Evolutionary conservation across 2,797 vertebrate genomes (phyloP).

Genomic region (Catamblyrhynchus diadema): DNA sequence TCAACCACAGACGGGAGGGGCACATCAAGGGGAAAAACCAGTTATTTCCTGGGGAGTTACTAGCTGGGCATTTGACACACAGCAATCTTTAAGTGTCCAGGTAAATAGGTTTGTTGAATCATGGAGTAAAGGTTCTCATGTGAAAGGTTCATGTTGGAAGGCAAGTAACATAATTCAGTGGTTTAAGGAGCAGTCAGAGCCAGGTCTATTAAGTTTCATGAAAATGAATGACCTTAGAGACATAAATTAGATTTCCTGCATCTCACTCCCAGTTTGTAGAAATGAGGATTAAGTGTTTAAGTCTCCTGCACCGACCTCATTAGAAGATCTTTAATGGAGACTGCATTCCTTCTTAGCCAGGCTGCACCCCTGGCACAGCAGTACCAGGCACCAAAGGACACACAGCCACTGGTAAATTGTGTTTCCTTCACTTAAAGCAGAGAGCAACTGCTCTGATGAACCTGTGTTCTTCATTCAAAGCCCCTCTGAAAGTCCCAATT

Average conservation of each 20-base stretch:
- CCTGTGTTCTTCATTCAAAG: not conserved
- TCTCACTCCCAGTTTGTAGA: slow-evolving; percentile 43
- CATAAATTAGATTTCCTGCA: slow-evolving; percentile 52
- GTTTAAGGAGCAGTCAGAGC: slow-evolving; percentile 39
- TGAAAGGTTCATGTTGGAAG: not conserved
- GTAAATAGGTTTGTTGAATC: not conserved
- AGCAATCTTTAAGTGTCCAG: not conserved
- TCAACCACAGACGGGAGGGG: not conserved
- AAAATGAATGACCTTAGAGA: slow-evolving; percentile 60
- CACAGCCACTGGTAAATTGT: fast-evolving
- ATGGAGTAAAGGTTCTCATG: not conserved
- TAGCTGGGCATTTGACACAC: not conserved
- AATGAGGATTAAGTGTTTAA: slow-evolving; percentile 55
- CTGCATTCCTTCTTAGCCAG: not conserved
- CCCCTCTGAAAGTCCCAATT: not conserved
- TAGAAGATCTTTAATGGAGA: slow-evolving; percentile 1
- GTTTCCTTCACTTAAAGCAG: not conserved
- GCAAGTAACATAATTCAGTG: slow-evolving; percentile 40
- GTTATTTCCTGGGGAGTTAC: not conserved
- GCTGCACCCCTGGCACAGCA: not conserved
- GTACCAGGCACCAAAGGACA: not conserved
- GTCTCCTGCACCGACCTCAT: slow-evolving; percentile 23
- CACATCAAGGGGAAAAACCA: not conserved
- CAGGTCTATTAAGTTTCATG: slow-evolving; percentile 53
- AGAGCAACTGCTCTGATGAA: not conserved